Conservation (phyloP, 1,140 invertebrate genomes). For the Nomia melanderi region DNA sequence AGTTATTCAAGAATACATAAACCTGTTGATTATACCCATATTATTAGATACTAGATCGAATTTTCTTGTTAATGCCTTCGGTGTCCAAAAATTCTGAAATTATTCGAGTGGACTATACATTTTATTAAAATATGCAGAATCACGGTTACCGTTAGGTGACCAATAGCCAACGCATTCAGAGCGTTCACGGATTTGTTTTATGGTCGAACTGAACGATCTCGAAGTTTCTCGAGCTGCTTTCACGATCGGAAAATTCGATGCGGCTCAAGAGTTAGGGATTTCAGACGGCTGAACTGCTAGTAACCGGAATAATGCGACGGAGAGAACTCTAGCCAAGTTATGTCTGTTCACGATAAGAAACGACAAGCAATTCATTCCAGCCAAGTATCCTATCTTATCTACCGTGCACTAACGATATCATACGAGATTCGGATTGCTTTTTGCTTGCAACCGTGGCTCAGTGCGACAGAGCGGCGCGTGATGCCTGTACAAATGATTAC, state of each 20-base stretch:
- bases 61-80: too few relatives aligned
- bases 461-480: background rate
- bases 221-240: background rate
- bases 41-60: too few relatives aligned
- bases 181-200: background rate
- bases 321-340: slow-evolving; percentile 42
- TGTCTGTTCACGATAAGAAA: slow-evolving; percentile 52
- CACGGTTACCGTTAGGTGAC: too few relatives aligned
- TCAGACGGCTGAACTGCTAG: background rate
- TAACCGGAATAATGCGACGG: slow-evolving; percentile 30
- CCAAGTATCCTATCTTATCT: slow-evolving; percentile 48
- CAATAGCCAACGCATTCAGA: too few relatives aligned
- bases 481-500: slow-evolving; percentile 1
- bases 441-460: background rate
- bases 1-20: too few relatives aligned
- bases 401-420: slow-evolving; percentile 34
- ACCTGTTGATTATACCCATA: too few relatives aligned
- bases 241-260: slow-evolving; percentile 2
- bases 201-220: background rate
- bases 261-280: background rate
- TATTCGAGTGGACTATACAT: too few relatives aligned
- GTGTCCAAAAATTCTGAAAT: too few relatives aligned
- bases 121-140: too few relatives aligned
- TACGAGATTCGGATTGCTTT: slow-evolving; percentile 40
- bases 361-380: slow-evolving; percentile 41